A percentile compares a stretch with the other conserved stretches of the same genome.
These are phyloP conservation scores for Aquatica leii DNA, from an alignment of 2,888 invertebrate species.

Conservation along the genomic window DNA sequence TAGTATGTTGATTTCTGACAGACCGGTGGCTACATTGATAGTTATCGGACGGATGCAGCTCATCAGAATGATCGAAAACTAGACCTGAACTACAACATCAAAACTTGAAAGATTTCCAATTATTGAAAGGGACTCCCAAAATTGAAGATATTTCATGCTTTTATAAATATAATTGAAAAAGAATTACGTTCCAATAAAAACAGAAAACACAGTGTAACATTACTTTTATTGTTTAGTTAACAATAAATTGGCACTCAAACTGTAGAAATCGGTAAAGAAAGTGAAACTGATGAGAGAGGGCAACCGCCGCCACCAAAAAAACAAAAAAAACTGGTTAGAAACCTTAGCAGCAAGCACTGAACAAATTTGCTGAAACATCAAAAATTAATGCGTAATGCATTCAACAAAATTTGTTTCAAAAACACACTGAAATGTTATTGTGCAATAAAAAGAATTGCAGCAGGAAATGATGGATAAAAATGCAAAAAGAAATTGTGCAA, in stretches of 20 bases:
- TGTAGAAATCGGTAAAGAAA: too few relatives aligned
- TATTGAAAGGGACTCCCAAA: neutral
- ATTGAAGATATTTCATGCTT: neutral
- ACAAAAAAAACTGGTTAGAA: neutral
- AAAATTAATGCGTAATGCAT: neutral
- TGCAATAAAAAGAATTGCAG: neutral
- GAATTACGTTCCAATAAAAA: neutral
- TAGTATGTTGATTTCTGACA: too few relatives aligned
- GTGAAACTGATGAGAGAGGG: too few relatives aligned
- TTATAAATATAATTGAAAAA: neutral
- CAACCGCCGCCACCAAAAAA: too few relatives aligned
- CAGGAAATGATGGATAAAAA: neutral
- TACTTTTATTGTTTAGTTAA: too few relatives aligned
- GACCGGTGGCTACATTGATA: too few relatives aligned
- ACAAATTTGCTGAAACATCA: neutral
- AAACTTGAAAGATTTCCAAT: neutral
- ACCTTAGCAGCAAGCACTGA: neutral
- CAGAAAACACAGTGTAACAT: neutral
- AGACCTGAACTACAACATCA: neutral
- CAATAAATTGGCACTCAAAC: too few relatives aligned
- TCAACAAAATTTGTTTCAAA: neutral
- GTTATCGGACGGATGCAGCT: neutral
- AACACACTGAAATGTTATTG: neutral
- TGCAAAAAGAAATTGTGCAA: neutral
- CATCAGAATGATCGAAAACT: neutral